Evolutionary conservation across 2,113 vertebrate species (phyloP).

Genomic region (Meriones unguiculatus): DNA sequence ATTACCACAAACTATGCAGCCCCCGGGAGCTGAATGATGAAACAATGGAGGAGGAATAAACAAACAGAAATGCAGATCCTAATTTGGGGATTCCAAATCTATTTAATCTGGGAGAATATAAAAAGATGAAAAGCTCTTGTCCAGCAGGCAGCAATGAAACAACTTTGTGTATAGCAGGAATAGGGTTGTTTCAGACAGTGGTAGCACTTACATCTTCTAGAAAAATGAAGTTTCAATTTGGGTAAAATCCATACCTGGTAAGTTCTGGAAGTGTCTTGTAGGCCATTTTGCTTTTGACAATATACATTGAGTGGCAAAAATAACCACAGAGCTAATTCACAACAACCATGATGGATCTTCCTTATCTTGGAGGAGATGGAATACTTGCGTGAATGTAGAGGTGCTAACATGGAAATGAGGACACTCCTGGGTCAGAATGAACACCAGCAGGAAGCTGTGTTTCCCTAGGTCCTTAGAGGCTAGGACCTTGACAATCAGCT

Average conservation of each 20-base stretch:
- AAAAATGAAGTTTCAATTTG: background rate
- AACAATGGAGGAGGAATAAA: background rate
- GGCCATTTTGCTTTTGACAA: conserved; percentile 16
- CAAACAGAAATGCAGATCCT: background rate
- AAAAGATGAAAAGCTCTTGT: background rate
- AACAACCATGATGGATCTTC: background rate
- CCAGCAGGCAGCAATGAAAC: background rate
- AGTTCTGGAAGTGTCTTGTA: background rate
- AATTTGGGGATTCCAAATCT: background rate
- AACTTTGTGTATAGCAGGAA: background rate
- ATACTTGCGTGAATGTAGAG: background rate
- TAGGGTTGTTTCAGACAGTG: background rate
- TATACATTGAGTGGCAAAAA: background rate
- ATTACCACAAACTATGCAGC: background rate
- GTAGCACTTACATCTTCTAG: background rate
- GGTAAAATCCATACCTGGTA: background rate
- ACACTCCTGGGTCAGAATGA: background rate
- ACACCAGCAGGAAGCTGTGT: background rate
- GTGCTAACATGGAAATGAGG: background rate
- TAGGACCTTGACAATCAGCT: background rate
- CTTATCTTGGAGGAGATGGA: background rate
- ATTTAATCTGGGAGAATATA: background rate
- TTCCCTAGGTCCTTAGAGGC: background rate
- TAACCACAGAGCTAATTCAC: background rate
- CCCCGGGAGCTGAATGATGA: background rate